Conservation (phyloP, 64 coral and sea anemone genomes). For the Actinia tenebrosa region DNA sequence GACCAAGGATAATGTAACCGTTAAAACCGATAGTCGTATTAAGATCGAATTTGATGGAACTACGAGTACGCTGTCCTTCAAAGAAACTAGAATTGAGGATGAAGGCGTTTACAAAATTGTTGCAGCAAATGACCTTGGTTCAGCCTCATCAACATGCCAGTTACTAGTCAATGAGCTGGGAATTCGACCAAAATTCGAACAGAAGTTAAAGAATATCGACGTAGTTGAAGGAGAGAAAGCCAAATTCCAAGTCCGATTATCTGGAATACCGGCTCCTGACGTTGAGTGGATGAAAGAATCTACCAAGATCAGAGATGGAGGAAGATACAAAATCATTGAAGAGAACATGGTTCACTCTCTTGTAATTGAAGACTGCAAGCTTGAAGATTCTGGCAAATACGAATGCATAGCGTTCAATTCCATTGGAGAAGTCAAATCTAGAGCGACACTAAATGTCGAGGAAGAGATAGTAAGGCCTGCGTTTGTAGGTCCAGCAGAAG, state of each 20-base stretch:
- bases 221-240: slow-evolving; percentile 56
- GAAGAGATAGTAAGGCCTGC: slow-evolving; percentile 42
- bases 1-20: slow-evolving; percentile 55
- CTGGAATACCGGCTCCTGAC: slow-evolving; percentile 51
- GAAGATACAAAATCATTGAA: slow-evolving; percentile 48
- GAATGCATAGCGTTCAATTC: slow-evolving; percentile 85
- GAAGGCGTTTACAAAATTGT: slow-evolving; percentile 76
- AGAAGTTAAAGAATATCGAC: slow-evolving; percentile 51
- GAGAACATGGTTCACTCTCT: slow-evolving; percentile 29
- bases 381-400: slow-evolving; percentile 73
- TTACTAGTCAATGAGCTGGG: slow-evolving; percentile 55
- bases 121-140: slow-evolving; percentile 59
- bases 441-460: slow-evolving; percentile 59
- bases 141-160: slow-evolving; percentile 43
- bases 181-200: slow-evolving; percentile 57
- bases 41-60: slow-evolving; percentile 66
- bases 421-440: slow-evolving; percentile 58
- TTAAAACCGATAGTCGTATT: slow-evolving; percentile 53
- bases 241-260: slow-evolving; percentile 49
- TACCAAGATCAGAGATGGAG: slow-evolving; percentile 46
- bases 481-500: slow-evolving; percentile 21
- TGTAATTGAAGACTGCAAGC: slow-evolving; percentile 43
- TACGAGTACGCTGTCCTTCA: slow-evolving; percentile 47
- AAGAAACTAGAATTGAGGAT: slow-evolving; percentile 61
- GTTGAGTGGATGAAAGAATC: slow-evolving; percentile 78